These are phyloP conservation scores for Dynastes maya DNA, from an alignment of 2,888 invertebrate genomes.

Conservation along the genomic window DNA sequence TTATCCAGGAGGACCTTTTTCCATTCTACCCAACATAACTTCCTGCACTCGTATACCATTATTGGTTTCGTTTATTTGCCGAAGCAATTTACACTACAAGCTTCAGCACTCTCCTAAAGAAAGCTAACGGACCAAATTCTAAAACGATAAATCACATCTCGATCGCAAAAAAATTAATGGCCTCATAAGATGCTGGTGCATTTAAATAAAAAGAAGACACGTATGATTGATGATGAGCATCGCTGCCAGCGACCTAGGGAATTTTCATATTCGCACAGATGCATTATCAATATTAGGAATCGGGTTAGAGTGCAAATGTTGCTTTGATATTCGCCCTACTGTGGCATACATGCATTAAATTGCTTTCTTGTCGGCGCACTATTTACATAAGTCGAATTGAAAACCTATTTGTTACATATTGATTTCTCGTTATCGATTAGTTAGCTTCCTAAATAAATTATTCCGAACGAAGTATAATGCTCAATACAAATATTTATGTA, in stretches of 20 bases:
- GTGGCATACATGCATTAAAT: background rate
- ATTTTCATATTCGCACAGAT: slow-evolving; percentile 5
- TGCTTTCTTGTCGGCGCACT: background rate
- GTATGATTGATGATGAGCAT: slow-evolving; percentile 22
- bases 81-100: slow-evolving; percentile 14
- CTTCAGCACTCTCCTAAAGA: slow-evolving; percentile 7
- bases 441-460: background rate
- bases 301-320: slow-evolving; percentile 2
- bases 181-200: slow-evolving; percentile 17
- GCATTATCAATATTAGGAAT: slow-evolving; percentile 4
- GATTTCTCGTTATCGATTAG: background rate
- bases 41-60: too few relatives aligned
- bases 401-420: background rate
- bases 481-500: background rate
- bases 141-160: slow-evolving; percentile 7
- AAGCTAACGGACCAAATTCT: background rate
- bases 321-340: too few relatives aligned
- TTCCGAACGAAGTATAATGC: background rate
- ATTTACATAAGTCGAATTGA: slow-evolving; percentile 10
- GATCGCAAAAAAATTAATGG: slow-evolving; percentile 20
- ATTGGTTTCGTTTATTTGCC: background rate
- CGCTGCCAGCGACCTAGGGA: background rate
- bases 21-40: background rate
- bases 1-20: background rate
- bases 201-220: slow-evolving; percentile 8